Evolutionary conservation across 2,113 vertebrate genomes (phyloP).

Genomic region (Ascaphus truei): DNA sequence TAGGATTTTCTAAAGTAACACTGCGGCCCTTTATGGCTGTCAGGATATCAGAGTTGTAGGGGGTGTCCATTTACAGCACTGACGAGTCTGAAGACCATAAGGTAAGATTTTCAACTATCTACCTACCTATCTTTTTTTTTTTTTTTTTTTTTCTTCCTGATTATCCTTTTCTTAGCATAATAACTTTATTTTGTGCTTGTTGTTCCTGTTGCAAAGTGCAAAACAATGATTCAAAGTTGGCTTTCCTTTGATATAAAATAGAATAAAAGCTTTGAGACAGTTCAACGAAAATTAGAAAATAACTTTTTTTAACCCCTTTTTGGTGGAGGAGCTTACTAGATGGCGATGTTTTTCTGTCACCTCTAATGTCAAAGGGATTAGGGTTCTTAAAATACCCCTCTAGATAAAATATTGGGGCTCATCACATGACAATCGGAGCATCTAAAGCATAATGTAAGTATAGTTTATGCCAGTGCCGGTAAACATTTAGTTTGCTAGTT

Average conservation of each 20-base stretch:
- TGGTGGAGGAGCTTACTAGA: background rate
- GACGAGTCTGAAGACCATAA: constrained; percentile 89
- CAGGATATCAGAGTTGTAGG: constrained; percentile 85
- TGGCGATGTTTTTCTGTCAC: background rate
- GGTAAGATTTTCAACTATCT: constrained; percentile 78
- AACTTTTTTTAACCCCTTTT: background rate
- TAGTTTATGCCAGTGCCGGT: constrained; percentile 59
- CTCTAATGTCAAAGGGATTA: background rate
- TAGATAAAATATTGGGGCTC: background rate
- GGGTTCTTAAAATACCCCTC: background rate
- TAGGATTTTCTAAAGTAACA: constrained; percentile 77
- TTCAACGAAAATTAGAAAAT: background rate
- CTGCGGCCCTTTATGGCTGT: constrained; percentile 73
- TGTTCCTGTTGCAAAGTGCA: background rate
- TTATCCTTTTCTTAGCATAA: constrained; percentile 41
- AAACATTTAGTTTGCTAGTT: constrained; percentile 63
- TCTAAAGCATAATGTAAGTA: constrained; percentile 74
- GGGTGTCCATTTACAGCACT: constrained; percentile 99
- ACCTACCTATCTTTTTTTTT: constrained; percentile 55
- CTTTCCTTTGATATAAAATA: background rate
- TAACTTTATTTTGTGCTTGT: too few relatives aligned
- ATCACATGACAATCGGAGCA: constrained; percentile 53
- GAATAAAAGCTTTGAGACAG: background rate
- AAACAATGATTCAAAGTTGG: constrained; percentile 22
- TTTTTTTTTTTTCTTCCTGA: constrained; percentile 39